Evolutionary conservation across 2,113 vertebrate genomes (phyloP).

Genomic region (Ancistrus triradiatus): DNA sequence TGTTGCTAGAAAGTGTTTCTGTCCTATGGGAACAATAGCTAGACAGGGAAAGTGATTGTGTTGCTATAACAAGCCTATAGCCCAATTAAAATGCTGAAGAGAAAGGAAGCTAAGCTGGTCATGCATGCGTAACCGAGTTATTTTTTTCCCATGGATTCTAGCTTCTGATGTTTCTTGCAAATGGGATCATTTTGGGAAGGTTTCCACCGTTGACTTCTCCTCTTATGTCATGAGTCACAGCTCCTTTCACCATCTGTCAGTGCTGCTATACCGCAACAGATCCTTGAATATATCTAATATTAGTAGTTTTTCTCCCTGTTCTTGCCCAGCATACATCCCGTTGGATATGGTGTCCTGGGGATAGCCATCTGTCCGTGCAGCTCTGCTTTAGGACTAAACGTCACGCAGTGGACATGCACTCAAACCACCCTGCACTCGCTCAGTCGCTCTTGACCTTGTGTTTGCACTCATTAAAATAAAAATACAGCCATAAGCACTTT

Average conservation of each 20-base stretch:
- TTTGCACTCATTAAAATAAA: slow-evolving; percentile 21
- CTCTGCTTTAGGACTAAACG: slow-evolving; percentile 46
- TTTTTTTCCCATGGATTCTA: slow-evolving; percentile 16
- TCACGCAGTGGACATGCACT: not conserved
- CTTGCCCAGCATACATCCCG: slow-evolving; percentile 50
- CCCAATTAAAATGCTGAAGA: slow-evolving; percentile 11
- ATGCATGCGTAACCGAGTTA: slow-evolving; percentile 37
- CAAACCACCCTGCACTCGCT: too few relatives aligned
- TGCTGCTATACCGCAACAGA: slow-evolving; percentile 55
- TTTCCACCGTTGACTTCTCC: too few relatives aligned
- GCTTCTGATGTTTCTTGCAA: slow-evolving; percentile 22
- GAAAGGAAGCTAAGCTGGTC: slow-evolving; percentile 26
- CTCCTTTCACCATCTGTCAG: slow-evolving; percentile 57
- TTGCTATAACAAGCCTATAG: not conserved
- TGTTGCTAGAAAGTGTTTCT: not conserved
- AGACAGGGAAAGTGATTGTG: not conserved
- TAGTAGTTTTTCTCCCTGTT: slow-evolving; percentile 47
- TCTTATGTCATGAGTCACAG: slow-evolving; percentile 50
- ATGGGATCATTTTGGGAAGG: too few relatives aligned
- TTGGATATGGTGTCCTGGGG: slow-evolving; percentile 54
- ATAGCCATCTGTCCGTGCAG: slow-evolving; percentile 61
- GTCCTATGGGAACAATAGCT: slow-evolving; percentile 7
- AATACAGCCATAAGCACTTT: slow-evolving; percentile 7
- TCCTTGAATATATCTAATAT: slow-evolving; percentile 61
- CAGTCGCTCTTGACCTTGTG: slow-evolving; percentile 33